Conservation (phyloP, 2,113 vertebrate species). For the Eptesicus fuscus region DNA sequence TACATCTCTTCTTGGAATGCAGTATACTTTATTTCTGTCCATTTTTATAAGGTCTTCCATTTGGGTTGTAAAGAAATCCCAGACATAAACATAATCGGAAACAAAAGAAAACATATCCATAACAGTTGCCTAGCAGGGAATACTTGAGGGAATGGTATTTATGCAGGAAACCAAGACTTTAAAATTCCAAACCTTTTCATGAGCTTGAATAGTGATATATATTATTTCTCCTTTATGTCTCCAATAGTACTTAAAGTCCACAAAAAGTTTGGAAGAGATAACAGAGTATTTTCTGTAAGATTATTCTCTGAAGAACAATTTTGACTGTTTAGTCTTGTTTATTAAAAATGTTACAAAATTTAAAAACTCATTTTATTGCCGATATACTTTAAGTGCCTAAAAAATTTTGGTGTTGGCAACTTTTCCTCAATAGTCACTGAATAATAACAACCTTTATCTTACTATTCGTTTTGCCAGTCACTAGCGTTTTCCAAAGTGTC, state of each 20-base stretch:
- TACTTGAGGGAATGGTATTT: background rate
- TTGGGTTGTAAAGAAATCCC: slow-evolving; percentile 8
- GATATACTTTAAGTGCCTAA: slow-evolving; percentile 19
- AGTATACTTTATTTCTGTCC: background rate
- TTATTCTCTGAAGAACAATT: slow-evolving; percentile 32
- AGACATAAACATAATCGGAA: slow-evolving; percentile 24
- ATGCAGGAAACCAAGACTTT: slow-evolving; percentile 9
- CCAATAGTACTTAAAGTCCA: background rate
- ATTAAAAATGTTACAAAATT: background rate
- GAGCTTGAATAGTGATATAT: background rate
- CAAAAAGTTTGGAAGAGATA: slow-evolving; percentile 1
- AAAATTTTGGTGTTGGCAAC: background rate
- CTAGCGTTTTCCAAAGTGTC: background rate
- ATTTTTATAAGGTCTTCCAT: slow-evolving; percentile 7
- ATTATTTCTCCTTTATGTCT: background rate
- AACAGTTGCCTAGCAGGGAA: background rate
- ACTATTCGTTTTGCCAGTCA: background rate
- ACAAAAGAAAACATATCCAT: slow-evolving; percentile 3
- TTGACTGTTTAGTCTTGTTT: background rate
- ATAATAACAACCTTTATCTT: background rate
- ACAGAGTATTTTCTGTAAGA: background rate
- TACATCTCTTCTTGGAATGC: background rate
- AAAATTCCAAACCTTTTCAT: slow-evolving; percentile 17
- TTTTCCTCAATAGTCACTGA: background rate
- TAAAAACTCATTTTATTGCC: background rate